phyloP scores from a whole-genome alignment of 2,113 vertebrate genomes.

The Notiomystis cincta region DNA sequence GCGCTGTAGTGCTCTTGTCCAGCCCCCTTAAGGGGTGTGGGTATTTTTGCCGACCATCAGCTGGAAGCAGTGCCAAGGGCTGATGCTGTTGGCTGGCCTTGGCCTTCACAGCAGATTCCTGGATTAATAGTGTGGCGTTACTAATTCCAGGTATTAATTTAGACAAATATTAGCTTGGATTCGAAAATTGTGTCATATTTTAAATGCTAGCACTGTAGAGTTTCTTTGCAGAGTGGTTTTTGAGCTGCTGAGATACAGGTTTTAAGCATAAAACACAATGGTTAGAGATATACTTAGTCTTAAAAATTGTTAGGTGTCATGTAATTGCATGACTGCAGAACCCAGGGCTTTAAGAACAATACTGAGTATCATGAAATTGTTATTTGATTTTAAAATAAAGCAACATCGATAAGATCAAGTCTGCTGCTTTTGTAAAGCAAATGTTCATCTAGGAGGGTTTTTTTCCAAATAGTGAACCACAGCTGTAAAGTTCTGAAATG shows the following conservation, averaged over 20 bases:
- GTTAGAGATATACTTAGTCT: not conserved
- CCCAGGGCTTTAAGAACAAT: not conserved
- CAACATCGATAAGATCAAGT: not conserved
- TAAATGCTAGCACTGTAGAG: not conserved
- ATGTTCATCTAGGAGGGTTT: not conserved
- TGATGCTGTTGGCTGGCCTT: not conserved
- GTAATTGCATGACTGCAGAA: not conserved
- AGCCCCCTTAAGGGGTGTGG: accelerated
- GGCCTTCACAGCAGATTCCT: not conserved
- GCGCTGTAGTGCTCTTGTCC: accelerated
- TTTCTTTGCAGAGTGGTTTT: not conserved
- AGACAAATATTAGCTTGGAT: not conserved
- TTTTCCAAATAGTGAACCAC: not conserved
- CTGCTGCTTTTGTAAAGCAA: not conserved
- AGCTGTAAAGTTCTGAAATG: not conserved
- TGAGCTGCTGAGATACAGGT: not conserved
- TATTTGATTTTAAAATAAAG: constrained; percentile 21
- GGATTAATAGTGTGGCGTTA: not conserved
- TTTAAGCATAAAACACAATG: not conserved
- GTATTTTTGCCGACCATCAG: not conserved
- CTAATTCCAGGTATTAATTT: not conserved
- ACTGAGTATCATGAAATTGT: not conserved
- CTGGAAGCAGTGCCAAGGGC: not conserved
- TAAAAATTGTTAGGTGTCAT: not conserved
- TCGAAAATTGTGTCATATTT: not conserved